Conservation (phyloP, 2,888 invertebrate genomes). For the Xestia sexstrigata region DNA sequence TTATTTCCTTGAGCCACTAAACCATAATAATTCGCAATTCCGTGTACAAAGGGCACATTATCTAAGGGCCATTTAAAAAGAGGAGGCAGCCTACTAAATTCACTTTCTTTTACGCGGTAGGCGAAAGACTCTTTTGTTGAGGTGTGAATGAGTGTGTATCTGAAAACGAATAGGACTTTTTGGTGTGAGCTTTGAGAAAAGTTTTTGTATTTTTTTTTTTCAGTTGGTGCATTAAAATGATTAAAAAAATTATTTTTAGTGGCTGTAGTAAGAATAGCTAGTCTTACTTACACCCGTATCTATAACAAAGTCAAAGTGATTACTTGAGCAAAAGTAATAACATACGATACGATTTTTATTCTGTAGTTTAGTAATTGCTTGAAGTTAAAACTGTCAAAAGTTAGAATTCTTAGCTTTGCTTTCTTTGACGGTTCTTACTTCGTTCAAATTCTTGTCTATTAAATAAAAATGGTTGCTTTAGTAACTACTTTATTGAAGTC, state of each 20-base stretch:
- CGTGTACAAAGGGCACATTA: conserved; percentile 77
- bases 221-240: too few species aligned
- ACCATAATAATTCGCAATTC: conserved; percentile 82
- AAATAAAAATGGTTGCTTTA: background rate
- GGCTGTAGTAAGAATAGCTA: background rate
- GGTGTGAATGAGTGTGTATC: conserved; percentile 43
- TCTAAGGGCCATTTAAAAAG: conserved; percentile 75
- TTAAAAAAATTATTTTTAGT: background rate
- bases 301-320: background rate
- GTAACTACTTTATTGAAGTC: background rate
- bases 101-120: conserved; percentile 60
- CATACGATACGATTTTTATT: background rate
- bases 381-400: background rate
- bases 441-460: background rate
- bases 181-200: background rate
- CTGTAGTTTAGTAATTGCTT: background rate
- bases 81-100: conserved; percentile 59
- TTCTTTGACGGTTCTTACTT: background rate
- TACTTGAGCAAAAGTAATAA: background rate
- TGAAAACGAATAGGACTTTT: conserved; percentile 22
- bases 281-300: too few species aligned
- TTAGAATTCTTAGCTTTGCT: background rate
- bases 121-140: conserved; percentile 39
- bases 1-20: conserved; percentile 74
- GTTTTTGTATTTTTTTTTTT: background rate